Base-by-base conservation (phyloP, 1,140 invertebrate species). In the Ridgeia piscesae region DNA sequence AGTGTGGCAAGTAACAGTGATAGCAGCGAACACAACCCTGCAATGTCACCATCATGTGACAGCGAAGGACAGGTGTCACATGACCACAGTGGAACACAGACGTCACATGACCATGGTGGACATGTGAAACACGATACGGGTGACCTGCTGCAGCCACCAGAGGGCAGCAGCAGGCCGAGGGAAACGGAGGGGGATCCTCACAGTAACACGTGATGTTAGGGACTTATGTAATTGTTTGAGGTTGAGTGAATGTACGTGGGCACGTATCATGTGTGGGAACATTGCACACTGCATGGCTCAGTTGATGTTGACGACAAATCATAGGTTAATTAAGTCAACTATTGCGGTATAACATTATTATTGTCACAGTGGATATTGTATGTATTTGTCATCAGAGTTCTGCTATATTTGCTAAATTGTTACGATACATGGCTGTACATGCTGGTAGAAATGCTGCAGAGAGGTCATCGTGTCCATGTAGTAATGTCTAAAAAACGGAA, bases 1-100 rank as follows among this genome's bases (percentile, higher is more conserved):
- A 50, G 33, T 17, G 92, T 92, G 0, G 91, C 92, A 1, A 92
- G 89, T 91, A 89, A 92, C 35, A 92, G 89, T 34, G 92, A 92
- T 33, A 92, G 89, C 88, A 92, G 91, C 88, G 42, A 88, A 34
- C 50, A 88, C 88, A 42, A 88, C 58, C 31, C 89, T 34, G 89
- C 89, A 14, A 91, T 91, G 91, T 91, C 91, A 91, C 91, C 91
- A 17, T 34, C 91, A 91, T 33, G 34, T 48, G 91, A 34, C 89
- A 77, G 58, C 27, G 58, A 77, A 77, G 58, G 11, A 77, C 58
- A 77, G 48, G 8, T 21, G 0, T 50, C 48, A 50, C 21, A 21
- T 50, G 48, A 50, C 48, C 48, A 50, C 48, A 50, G 48, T 50
- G 48, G 48, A 50, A 50, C 21, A 50, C 48, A 50, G 58, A 8